These are phyloP conservation scores for Epizoanthus illoricatus DNA, from an alignment of 92 coral and sea anemone genomes.

Conservation along the genomic window DNA sequence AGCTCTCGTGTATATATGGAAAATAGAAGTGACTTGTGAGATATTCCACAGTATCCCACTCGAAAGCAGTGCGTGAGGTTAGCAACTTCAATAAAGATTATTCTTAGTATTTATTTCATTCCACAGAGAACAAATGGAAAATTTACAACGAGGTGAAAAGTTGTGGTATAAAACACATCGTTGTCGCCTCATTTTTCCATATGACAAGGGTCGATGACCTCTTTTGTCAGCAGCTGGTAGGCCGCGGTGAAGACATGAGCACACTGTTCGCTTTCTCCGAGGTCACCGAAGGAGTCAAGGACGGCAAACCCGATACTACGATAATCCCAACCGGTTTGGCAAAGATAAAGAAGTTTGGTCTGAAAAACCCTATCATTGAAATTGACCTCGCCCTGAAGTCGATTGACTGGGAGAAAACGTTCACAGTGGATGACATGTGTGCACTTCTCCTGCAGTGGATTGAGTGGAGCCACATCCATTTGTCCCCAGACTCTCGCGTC, in stretches of 20 bases:
- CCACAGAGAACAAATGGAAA: conserved; percentile 57
- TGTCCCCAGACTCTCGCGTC: conserved; percentile 60
- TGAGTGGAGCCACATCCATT: conserved; percentile 53
- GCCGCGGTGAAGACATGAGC: conserved; percentile 59
- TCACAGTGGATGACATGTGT: conserved; percentile 40
- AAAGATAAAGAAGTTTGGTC: conserved; percentile 48
- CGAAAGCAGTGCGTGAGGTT: no score
- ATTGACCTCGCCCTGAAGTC: conserved; percentile 41
- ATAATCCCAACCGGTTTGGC: conserved; percentile 54
- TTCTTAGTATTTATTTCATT: conserved; percentile 1
- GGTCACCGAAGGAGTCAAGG: conserved; percentile 37
- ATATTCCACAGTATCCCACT: no score
- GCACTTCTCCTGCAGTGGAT: conserved; percentile 49
- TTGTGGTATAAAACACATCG: conserved; percentile 58
- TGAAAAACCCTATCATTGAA: conserved; percentile 54
- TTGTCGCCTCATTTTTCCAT: conserved; percentile 62
- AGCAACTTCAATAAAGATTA: no score
- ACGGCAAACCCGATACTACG: conserved; percentile 33
- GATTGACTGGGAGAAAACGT: conserved; percentile 53
- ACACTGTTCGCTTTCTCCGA: conserved; percentile 61
- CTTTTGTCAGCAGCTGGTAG: conserved; percentile 42
- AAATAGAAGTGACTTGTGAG: no score
- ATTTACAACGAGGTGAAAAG: conserved; percentile 60
- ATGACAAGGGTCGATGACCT: conserved; percentile 68
- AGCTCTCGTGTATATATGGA: no score